phyloP scores from a whole-genome alignment of 1,140 invertebrate species.

The Ridgeia piscesae region DNA sequence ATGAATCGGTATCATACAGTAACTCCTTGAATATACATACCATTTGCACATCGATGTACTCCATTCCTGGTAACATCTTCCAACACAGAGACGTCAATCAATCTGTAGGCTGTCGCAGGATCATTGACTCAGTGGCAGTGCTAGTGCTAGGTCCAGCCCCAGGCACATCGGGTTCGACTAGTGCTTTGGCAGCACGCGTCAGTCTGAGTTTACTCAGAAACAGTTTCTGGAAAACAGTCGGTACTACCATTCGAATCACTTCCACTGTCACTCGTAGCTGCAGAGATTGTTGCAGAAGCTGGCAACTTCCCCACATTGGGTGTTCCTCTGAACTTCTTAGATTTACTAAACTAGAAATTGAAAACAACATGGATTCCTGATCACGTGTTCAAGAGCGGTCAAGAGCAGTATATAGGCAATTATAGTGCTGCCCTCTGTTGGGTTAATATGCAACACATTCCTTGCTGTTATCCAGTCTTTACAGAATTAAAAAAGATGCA shows the following conservation, averaged over 20 bases:
- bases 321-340: constrained; percentile 1
- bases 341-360: no score
- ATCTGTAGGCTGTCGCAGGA: background rate
- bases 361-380: no score
- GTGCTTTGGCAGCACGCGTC: background rate
- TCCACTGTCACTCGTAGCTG: background rate
- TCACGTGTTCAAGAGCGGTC: no score
- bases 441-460: no score
- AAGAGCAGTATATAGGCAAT: no score
- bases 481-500: no score
- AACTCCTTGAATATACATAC: background rate
- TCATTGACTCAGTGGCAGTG: background rate
- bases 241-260: background rate
- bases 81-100: background rate
- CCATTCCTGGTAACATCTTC: background rate
- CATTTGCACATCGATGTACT: background rate
- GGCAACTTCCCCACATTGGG: background rate
- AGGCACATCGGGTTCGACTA: background rate
- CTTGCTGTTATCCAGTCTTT: no score
- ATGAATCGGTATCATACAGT: background rate
- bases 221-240: background rate
- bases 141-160: background rate
- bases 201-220: background rate
- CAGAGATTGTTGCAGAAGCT: background rate
- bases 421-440: no score